Evolutionary conservation across 2,888 invertebrate species (phyloP).

Genomic region (Carterocephalus palaemon): DNA sequence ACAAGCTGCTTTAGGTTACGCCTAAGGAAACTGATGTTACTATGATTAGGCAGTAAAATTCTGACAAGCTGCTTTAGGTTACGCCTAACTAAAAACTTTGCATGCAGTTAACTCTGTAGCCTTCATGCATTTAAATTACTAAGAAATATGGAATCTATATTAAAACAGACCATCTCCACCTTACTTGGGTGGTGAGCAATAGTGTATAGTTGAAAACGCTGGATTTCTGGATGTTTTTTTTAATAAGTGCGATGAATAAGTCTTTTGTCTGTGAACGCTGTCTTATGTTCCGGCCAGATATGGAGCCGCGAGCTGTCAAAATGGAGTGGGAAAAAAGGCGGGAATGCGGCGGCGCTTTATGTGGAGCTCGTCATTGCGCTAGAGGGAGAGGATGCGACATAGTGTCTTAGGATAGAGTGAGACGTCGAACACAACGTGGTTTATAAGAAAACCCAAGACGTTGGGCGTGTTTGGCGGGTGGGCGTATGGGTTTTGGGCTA

Average conservation of each 20-base stretch:
- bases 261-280: conserved; percentile 59
- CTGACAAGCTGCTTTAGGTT: too few relatives aligned
- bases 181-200: not conserved
- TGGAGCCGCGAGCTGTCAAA: conserved; percentile 79
- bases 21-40: too few relatives aligned
- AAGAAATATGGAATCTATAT: too few relatives aligned
- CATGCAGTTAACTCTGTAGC: too few relatives aligned
- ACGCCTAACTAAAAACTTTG: too few relatives aligned
- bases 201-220: not conserved
- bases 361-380: conserved; percentile 77
- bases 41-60: too few relatives aligned
- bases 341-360: conserved; percentile 79
- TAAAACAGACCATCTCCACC: too few relatives aligned
- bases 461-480: conserved; percentile 79
- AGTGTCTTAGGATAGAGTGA: conserved; percentile 43
- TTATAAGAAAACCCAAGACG: conserved; percentile 80
- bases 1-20: too few relatives aligned
- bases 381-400: conserved; percentile 51
- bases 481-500: conserved; percentile 68
- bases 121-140: too few relatives aligned
- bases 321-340: conserved; percentile 80
- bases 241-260: conserved; percentile 3
- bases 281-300: conserved; percentile 76
- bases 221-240: not conserved
- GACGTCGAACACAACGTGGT: conserved; percentile 75